phyloP scores from a whole-genome alignment of 92 coral and sea anemone species.

The Actinostola sp. region DNA sequence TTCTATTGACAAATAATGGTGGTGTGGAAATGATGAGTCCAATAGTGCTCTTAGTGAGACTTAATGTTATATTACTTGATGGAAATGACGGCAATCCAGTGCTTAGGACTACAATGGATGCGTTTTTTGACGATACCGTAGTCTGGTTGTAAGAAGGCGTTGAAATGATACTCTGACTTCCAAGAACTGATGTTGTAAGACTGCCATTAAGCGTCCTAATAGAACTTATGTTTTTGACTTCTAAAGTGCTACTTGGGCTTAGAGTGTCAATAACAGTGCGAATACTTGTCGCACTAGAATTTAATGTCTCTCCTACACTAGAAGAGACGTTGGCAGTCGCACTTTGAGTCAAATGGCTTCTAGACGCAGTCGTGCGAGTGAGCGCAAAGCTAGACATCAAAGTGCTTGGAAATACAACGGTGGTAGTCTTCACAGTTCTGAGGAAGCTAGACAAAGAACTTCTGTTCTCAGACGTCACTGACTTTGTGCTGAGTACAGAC shows the following conservation, averaged over 20 bases:
- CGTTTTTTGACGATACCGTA: too few species aligned
- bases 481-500: background rate
- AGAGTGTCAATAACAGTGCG: background rate
- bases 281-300: slow-evolving; percentile 8
- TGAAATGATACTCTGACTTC: background rate
- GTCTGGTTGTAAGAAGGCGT: too few species aligned
- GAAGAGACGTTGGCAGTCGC: slow-evolving; percentile 1
- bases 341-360: background rate
- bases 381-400: background rate
- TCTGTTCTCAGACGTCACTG: background rate
- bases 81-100: background rate
- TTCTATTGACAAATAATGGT: too few species aligned
- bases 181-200: background rate
- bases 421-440: background rate
- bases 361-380: slow-evolving; percentile 5
- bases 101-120: background rate
- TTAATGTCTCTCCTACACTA: slow-evolving; percentile 9
- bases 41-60: too few species aligned
- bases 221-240: slow-evolving; percentile 1
- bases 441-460: slow-evolving; percentile 4
- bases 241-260: background rate
- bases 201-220: background rate
- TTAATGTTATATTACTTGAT: slow-evolving; percentile 7
- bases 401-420: background rate
- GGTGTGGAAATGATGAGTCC: too few species aligned